Percentiles rank a stretch among this genome's conserved stretches.
These are phyloP conservation scores for Galago senegalensis DNA, from an alignment of 2,797 vertebrate genomes.

Conservation along the genomic window DNA sequence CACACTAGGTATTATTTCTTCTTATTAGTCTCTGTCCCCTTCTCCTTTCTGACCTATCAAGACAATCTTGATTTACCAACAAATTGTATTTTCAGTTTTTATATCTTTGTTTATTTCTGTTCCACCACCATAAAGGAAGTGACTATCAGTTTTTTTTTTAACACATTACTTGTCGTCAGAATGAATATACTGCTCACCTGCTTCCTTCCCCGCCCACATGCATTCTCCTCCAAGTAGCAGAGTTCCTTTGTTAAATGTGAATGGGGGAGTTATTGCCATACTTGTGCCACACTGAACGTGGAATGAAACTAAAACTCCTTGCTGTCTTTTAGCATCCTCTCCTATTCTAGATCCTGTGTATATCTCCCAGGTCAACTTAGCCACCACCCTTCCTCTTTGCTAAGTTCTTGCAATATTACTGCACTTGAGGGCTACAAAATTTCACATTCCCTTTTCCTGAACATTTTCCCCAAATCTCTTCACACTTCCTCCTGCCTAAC, in stretches of 20 bases:
- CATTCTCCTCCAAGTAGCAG: not conserved
- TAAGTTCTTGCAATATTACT: not conserved
- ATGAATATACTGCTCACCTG: not conserved
- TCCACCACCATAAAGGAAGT: not conserved
- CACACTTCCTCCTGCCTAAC: not conserved
- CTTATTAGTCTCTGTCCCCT: rapidly evolving
- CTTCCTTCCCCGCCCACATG: not conserved
- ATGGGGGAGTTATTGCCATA: not conserved
- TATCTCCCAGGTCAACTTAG: not conserved
- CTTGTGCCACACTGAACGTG: not conserved
- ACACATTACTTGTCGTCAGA: not conserved
- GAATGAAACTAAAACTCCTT: not conserved
- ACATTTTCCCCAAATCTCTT: not conserved
- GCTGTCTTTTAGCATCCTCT: not conserved
- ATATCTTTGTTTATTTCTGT: not conserved
- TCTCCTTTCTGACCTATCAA: not conserved
- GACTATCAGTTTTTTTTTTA: not conserved
- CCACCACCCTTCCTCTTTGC: not conserved
- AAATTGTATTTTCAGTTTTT: not conserved
- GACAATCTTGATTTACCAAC: not conserved
- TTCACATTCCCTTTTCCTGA: not conserved
- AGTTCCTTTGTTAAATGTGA: not conserved
- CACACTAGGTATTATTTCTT: not conserved
- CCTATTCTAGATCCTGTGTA: not conserved
- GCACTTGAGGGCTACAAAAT: not conserved